A percentile compares a stretch with the other conserved stretches of the same genome.
Evolutionary conservation across 2,797 vertebrate genomes (phyloP).

Genomic region (Amniataba percoides): DNA sequence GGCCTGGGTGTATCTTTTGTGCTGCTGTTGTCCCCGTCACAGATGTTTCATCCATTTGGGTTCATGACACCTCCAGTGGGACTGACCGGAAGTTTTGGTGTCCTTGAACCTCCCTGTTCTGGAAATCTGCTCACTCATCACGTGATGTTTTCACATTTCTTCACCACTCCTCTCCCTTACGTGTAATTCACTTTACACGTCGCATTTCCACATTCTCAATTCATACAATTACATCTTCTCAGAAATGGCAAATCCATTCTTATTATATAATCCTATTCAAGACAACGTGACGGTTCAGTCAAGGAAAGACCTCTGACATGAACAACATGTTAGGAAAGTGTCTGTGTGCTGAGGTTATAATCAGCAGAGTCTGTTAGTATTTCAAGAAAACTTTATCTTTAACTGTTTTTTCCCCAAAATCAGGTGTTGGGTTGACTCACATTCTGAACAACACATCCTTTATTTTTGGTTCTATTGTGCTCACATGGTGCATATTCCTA

Average conservation of each 20-base stretch:
- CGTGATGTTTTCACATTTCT: conserved; percentile 14
- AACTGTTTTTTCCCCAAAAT: background rate
- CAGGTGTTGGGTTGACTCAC: background rate
- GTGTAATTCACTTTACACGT: background rate
- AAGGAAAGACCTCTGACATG: no score
- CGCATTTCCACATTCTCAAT: background rate
- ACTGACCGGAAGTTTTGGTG: background rate
- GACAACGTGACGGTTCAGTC: no score
- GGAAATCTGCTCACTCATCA: conserved; percentile 21
- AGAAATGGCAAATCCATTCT: no score
- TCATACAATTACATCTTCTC: no score
- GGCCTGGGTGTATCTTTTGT: background rate
- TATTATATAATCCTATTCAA: no score
- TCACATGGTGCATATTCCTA: background rate
- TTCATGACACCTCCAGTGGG: conserved; percentile 21
- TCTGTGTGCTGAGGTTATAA: no score
- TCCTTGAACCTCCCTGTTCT: background rate
- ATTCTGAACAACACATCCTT: background rate
- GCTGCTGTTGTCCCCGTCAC: conserved; percentile 10
- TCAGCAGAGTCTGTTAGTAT: background rate
- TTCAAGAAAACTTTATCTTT: no score
- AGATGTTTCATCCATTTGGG: conserved; percentile 33
- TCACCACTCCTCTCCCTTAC: background rate
- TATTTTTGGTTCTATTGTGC: background rate
- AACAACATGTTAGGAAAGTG: no score